Evolutionary conservation across 2,888 invertebrate species (phyloP), one percentile per base, ranked within the genome.

Genomic region (Eupelmus urozonus): DNA sequence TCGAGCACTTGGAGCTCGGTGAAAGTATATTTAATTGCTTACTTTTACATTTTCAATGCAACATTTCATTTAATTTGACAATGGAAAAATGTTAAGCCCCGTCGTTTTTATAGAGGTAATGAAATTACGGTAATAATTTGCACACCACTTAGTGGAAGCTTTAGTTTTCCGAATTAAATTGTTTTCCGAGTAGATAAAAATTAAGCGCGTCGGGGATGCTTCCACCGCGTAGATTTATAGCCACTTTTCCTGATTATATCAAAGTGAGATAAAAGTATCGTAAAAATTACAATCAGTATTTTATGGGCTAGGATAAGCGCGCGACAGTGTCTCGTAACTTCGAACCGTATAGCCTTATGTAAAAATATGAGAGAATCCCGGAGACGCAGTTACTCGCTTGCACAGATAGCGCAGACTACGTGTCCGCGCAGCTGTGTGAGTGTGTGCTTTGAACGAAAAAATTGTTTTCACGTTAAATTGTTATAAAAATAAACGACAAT

Each of bases 271-370:
- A 77, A 74, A 77, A 70, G 66, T 66, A 60, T 80, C 76, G 77
- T 80, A 80, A 80, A 76, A 77, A 80, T 73, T 74, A 80, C 74
- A 77, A 79, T 76, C 67, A 55, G 49, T 59, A 59, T 69, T 79
- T 79, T 79, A 72, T 45, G 63, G 20, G 18, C 23, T 45, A 42
- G 67, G 76, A 69, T 62, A 72, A 63, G 29, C 70, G 70, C 27
- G 66, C 53, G 53, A 66, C 53, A 66, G 20, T 2, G 34, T 55
- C 69, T 70, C 69, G 62, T 63, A 71, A 71, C 71, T 71, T 11
- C 13, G 34, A 40, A 23, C 25, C 42, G 57, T 29, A 72, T 18
- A 62, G 27, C 49, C 53, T 40, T 40, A 59, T 62, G 60, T 42
- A 53, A 69, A 76, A 69, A 62, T 69, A 53, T 76, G 69, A 62